Percentiles rank a stretch among this genome's conserved stretches.
phyloP scores from a whole-genome alignment of 2,888 invertebrate species.

The Monoplex corrugatus region DNA sequence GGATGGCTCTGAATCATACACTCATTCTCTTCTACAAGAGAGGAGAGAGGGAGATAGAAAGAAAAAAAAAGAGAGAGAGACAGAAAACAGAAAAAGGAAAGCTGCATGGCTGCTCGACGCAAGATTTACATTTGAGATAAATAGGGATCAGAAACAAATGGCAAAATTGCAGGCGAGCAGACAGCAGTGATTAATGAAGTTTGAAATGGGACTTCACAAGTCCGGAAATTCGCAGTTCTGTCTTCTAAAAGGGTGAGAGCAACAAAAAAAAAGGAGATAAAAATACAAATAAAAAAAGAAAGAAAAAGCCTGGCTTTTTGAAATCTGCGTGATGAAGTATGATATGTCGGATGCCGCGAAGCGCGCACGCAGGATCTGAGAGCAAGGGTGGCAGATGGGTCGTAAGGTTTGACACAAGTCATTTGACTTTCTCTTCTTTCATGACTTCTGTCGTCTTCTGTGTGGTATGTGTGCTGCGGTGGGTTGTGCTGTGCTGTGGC shows the following conservation, averaged over 20 bases:
- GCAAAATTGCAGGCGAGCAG: constrained; percentile 41
- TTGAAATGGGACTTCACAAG: constrained; percentile 50
- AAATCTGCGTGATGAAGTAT: constrained; percentile 19
- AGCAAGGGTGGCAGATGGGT: background rate
- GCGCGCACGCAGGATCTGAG: background rate
- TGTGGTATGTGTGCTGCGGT: too few relatives aligned
- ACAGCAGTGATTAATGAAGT: constrained; percentile 46
- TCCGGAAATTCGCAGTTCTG: constrained; percentile 41
- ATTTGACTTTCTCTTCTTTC: constrained; percentile 9
- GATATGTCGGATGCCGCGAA: background rate
- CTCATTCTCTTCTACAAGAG: too few relatives aligned
- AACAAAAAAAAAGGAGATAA: background rate
- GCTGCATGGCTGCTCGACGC: background rate
- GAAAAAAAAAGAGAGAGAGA: background rate
- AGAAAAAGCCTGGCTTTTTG: background rate
- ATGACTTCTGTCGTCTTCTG: background rate
- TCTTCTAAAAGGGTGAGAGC: constrained; percentile 33
- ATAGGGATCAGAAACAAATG: constrained; percentile 49
- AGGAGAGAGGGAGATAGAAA: background rate
- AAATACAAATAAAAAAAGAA: background rate
- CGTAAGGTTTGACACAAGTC: background rate
- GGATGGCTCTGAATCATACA: too few relatives aligned
- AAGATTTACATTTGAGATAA: constrained; percentile 46
- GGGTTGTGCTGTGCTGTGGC: too few relatives aligned
- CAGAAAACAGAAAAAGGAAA: background rate